Evolutionary conservation across 2,797 vertebrate species (phyloP).

Genomic region (Rousettus madagascariensis): DNA sequence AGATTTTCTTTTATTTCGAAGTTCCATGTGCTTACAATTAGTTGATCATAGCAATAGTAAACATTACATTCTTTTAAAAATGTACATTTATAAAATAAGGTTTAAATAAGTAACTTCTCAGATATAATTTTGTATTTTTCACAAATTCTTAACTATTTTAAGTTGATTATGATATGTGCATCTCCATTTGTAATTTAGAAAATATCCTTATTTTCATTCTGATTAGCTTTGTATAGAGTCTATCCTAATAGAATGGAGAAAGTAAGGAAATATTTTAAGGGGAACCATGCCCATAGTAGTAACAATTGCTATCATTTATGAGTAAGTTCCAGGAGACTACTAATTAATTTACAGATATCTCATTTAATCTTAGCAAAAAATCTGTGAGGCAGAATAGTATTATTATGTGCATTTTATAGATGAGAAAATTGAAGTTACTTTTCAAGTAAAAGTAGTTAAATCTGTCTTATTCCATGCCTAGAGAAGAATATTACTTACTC

Average conservation of each 20-base stretch:
- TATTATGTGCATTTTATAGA: neutral
- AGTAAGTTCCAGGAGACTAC: neutral
- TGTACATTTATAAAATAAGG: neutral
- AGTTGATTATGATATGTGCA: neutral
- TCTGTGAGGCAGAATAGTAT: neutral
- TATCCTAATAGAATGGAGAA: neutral
- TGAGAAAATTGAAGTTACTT: conserved; percentile 23
- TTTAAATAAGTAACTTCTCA: conserved; percentile 4
- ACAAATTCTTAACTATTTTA: neutral
- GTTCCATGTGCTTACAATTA: neutral
- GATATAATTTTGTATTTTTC: conserved; percentile 8
- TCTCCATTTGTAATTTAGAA: conserved; percentile 6
- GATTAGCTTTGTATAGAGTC: neutral
- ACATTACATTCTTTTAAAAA: conserved; percentile 11
- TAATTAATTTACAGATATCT: neutral
- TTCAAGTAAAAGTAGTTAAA: neutral
- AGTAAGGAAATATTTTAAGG: neutral
- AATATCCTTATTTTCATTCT: neutral
- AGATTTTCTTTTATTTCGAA: conserved; percentile 44
- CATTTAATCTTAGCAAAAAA: neutral
- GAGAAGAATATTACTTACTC: neutral
- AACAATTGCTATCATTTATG: conserved; percentile 25
- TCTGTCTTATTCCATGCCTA: neutral
- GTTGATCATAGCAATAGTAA: neutral
- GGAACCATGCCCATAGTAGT: neutral